Base-by-base conservation (phyloP, 2,797 vertebrate species). In the Coilia nasus region DNA sequence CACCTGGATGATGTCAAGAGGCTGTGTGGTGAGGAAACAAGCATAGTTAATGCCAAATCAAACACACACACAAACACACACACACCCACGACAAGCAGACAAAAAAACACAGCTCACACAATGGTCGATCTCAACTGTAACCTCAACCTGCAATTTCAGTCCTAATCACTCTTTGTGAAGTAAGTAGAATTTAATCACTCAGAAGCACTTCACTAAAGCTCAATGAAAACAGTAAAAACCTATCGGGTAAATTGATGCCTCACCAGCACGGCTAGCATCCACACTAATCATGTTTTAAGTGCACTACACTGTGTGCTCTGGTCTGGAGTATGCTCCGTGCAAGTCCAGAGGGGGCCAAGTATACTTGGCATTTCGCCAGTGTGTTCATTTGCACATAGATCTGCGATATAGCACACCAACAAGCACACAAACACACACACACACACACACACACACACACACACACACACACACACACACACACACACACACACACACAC, bases 391-490 rank as follows among this genome's bases (percentile, higher is more conserved):
- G 31, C 15, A 41, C 67, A 75, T 21, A 75, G 31, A 41, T 15
- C 64, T 31, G 28, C 15, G 28, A 71, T 35, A 35, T 14, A 35
- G 28, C 11, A 64, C 9, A 25, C 9, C 10, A 19, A 64, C 6
- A 44, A 3, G 44, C 28, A 75, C 28, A 17, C 64, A 71, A 0
- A 31, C 12, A 28, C 23, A 67, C 25, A 28, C 23, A 28, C 23
- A 41, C 67, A 75, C 67, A 75, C 82, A 82, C 56, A 83, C 50
- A 83, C 23, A 83, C 9, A 62, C 57, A 83, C 14, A 60, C 25
- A 28, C 46, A 82, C 81, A n/a, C 50, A 56, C 50, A 54, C 50
- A 64, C 9, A 25, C 9, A 25, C 60, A 64, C 19, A 44, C 17
- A 78, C 28, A 75, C 28, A 17, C 64, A 71, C 1, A 31, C 28